Conservation (phyloP, 2,113 vertebrate genomes). For the Forbesichthys agassizii region DNA sequence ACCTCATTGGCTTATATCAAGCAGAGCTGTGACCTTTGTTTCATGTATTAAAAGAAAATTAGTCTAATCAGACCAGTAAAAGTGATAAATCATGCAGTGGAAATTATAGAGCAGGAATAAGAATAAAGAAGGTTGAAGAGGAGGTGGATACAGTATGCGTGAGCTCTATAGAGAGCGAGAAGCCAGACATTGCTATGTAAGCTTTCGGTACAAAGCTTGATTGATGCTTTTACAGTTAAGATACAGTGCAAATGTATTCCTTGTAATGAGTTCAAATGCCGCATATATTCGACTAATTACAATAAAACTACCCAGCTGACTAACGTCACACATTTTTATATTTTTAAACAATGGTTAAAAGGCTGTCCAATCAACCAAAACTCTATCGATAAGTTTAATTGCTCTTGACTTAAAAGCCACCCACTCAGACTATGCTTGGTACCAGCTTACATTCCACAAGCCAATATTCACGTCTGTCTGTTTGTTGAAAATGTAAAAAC, state of each 20-base stretch:
- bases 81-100: slow-evolving; percentile 62
- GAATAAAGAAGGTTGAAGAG: slow-evolving; percentile 6
- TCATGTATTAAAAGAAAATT: slow-evolving; percentile 68
- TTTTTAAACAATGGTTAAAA: background rate
- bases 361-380: slow-evolving; percentile 4
- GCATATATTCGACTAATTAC: background rate
- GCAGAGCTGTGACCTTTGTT: slow-evolving; percentile 70
- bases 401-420: background rate
- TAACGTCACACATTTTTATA: background rate
- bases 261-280: slow-evolving; percentile 4
- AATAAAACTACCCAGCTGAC: background rate
- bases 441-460: slow-evolving; percentile 6
- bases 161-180: background rate
- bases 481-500: too few relatives aligned
- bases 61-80: slow-evolving; percentile 67
- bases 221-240: slow-evolving; percentile 16
- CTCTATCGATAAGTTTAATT: background rate
- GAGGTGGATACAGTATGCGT: slow-evolving; percentile 6
- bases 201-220: slow-evolving; percentile 20
- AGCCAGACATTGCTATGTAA: slow-evolving; percentile 10
- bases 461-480: background rate
- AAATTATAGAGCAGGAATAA: slow-evolving; percentile 43
- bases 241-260: slow-evolving; percentile 27
- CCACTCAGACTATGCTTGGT: background rate
- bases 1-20: slow-evolving; percentile 68